These are phyloP conservation scores for Nephrocerus scutellatus DNA, from an alignment of 2,888 invertebrate genomes.

Conservation along the genomic window DNA sequence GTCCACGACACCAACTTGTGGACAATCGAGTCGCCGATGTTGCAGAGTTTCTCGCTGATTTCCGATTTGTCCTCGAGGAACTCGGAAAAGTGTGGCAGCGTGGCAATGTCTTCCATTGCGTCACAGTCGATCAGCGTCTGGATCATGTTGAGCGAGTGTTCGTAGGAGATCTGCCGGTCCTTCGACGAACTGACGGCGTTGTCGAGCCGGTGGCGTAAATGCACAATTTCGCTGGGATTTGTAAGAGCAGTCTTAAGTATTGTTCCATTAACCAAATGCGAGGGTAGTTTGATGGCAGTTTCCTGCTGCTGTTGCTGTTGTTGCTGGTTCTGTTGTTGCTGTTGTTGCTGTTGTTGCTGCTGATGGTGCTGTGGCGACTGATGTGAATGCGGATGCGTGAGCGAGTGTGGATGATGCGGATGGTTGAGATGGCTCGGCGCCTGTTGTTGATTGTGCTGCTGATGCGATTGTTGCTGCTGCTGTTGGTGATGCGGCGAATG, in stretches of 20 bases:
- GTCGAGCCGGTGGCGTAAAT: slow-evolving; percentile 79
- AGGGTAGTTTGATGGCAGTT: slow-evolving; percentile 49
- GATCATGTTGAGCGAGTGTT: slow-evolving; percentile 81
- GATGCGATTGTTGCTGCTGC: slow-evolving; percentile 25
- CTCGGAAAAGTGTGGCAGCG: slow-evolving; percentile 83
- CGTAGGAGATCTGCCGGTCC: slow-evolving; percentile 75
- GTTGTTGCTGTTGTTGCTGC: slow-evolving; percentile 17
- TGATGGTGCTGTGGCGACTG: slow-evolving; percentile 39
- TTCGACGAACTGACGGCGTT: slow-evolving; percentile 81
- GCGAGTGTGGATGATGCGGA: slow-evolving; percentile 30
- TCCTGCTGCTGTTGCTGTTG: slow-evolving; percentile 41
- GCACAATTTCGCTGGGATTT: slow-evolving; percentile 87
- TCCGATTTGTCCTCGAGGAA: slow-evolving; percentile 85
- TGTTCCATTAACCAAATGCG: slow-evolving; percentile 82
- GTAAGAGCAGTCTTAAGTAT: slow-evolving; percentile 91
- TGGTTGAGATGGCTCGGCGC: slow-evolving; percentile 28
- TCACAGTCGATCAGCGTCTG: slow-evolving; percentile 92
- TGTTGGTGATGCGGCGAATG: slow-evolving; percentile 35
- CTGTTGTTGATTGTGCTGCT: slow-evolving; percentile 41
- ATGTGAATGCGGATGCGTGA: slow-evolving; percentile 35
- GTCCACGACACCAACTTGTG: slow-evolving; percentile 99
- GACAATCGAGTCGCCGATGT: slow-evolving; percentile 96
- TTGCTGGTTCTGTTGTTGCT: slow-evolving; percentile 10
- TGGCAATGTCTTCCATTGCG: slow-evolving; percentile 93
- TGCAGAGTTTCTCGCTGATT: slow-evolving; percentile 85